These are phyloP conservation scores for Sphyrna mokarran DNA, from an alignment of 2,113 vertebrate genomes.

Conservation along the genomic window DNA sequence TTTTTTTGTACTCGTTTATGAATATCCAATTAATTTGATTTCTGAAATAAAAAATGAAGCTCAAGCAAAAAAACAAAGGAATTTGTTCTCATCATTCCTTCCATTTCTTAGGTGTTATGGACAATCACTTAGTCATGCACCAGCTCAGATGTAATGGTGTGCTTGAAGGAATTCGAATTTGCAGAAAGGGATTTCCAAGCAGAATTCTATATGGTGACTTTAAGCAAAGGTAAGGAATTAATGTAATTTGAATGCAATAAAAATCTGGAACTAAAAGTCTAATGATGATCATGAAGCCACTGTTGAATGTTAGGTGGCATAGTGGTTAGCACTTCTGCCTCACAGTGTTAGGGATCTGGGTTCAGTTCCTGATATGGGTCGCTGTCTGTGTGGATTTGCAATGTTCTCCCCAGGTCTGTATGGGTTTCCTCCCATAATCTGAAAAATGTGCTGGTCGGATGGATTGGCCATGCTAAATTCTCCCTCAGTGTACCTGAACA, in stretches of 20 bases:
- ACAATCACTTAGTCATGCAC: slow-evolving; percentile 75
- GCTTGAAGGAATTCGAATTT: slow-evolving; percentile 72
- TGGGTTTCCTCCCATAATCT: too few species aligned
- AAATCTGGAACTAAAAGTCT: too few species aligned
- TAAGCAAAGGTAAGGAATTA: slow-evolving; percentile 68
- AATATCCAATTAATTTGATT: not conserved
- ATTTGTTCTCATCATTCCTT: not conserved
- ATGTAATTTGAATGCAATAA: not conserved
- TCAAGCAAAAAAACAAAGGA: not conserved
- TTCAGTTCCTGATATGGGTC: too few species aligned
- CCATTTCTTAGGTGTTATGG: slow-evolving; percentile 66
- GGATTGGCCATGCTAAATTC: too few species aligned
- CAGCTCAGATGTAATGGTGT: slow-evolving; percentile 69
- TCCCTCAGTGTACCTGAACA: too few species aligned
- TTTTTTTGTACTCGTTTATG: not conserved
- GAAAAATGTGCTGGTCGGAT: too few species aligned
- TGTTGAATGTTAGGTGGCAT: too few species aligned
- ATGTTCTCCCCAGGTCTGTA: too few species aligned
- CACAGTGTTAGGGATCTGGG: too few species aligned
- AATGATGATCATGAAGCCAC: too few species aligned
- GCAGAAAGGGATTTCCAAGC: slow-evolving; percentile 72
- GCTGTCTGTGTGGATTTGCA: too few species aligned
- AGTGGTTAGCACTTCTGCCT: too few species aligned
- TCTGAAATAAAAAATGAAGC: not conserved
- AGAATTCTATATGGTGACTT: slow-evolving; percentile 78